These are phyloP conservation scores for Cyrtorhinus lividipennis DNA, from an alignment of 1,140 invertebrate genomes.

Conservation along the genomic window DNA sequence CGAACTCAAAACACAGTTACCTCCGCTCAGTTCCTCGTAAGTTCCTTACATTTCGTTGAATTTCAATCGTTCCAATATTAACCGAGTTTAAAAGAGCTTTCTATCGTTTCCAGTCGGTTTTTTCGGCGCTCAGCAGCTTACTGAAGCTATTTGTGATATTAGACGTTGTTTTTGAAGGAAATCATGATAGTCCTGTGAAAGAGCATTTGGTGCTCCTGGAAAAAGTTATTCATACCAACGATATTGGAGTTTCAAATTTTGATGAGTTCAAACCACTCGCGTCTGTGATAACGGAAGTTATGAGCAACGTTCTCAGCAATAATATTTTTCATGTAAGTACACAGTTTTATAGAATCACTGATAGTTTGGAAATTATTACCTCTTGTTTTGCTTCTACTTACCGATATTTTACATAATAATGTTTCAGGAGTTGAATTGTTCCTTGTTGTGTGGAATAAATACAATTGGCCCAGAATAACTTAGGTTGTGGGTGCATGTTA, in stretches of 20 bases:
- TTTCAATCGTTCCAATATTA: slow-evolving; percentile 10
- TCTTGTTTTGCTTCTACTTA: too few species aligned
- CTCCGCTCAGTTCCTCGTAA: slow-evolving; percentile 2
- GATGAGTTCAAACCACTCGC: background rate
- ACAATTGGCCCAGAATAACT: too few species aligned
- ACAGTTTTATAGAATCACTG: too few species aligned
- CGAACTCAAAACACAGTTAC: background rate
- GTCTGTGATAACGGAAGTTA: background rate
- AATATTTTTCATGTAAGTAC: background rate
- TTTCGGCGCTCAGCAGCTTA: slow-evolving; percentile 8
- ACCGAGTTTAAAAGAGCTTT: too few species aligned
- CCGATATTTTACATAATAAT: too few species aligned
- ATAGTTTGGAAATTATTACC: too few species aligned
- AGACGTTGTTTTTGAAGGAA: background rate
- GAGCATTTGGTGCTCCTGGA: slow-evolving; percentile 9
- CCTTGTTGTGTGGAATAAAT: too few species aligned
- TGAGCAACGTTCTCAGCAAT: background rate
- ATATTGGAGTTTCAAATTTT: background rate
- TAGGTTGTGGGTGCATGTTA: too few species aligned
- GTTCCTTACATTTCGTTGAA: slow-evolving; percentile 26
- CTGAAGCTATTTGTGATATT: slow-evolving; percentile 13
- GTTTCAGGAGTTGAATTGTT: too few species aligned
- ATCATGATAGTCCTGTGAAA: slow-evolving; percentile 4
- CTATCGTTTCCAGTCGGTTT: slow-evolving; percentile 10
- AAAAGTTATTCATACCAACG: slow-evolving; percentile 5